Evolutionary conservation across 1,140 invertebrate genomes (phyloP), one percentile per base, ranked within the genome.

Genomic region (Trichonephila clavipes): DNA sequence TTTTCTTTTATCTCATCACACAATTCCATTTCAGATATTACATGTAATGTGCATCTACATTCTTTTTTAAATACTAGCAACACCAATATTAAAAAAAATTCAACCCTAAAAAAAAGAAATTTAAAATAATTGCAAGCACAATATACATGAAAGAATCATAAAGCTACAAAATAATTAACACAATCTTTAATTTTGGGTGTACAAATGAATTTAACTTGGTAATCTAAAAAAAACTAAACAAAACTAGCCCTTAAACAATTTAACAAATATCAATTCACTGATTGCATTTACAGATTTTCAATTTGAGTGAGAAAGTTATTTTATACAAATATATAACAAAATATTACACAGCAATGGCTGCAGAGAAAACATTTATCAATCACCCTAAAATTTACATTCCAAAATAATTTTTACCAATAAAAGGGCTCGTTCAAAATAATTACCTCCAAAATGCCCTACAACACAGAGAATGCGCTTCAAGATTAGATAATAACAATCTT

Each of bases 11-110:
- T 77, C 72, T 28, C 72, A 40, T 77, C 28, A 77, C 72, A 77
- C 72, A 77, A 77, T 77, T 77, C 72, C 72, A 77, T 77, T 77
- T 77, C 5, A 40, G 72, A 77, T 77, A 77, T 77, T 77, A 77
- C 72, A 77, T 18, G 72, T 28, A 40, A 28, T 40, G 72, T 77
- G n/a, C n/a, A 77, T 40, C 72, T 77, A 77, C 72, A 77, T 77
- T 77, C 34, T 28, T 40, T 77, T 77, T 34, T 34, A 40, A 34
- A 34, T 77, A 77, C 72, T 34, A 18, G 28, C 0, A 40, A 77
- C 72, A 77, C 72, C 72, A 77, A 77, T 72, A 40, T 40, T 77
- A 19, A 40, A 77, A 69, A 77, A 34, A 18, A 34, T 72, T 77
- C 24, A 77, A 77, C 72, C 34, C 34, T 77, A 77, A 77, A 77